Percentiles rank a stretch among this genome's conserved stretches.
Conservation (phyloP, 64 coral and sea anemone genomes). For the Montipora cactus region DNA sequence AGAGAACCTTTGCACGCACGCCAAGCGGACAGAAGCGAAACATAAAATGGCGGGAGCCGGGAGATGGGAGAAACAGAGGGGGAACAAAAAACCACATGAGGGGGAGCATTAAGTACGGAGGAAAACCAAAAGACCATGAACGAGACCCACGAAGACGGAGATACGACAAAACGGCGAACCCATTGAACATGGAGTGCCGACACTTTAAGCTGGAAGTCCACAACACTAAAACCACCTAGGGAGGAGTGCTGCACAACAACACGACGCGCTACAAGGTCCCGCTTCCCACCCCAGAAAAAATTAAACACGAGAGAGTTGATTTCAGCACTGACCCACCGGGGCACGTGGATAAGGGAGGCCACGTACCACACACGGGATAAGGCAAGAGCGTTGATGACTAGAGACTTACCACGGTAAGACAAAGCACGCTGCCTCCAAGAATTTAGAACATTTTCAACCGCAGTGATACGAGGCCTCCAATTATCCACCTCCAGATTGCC, state of each 20-base stretch:
- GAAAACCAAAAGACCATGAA: not conserved
- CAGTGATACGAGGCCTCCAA: slow-evolving; percentile 10
- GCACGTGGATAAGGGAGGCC: not conserved
- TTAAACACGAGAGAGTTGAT: not conserved
- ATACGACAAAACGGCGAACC: not conserved
- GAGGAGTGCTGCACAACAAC: not conserved
- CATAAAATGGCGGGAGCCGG: too few species aligned
- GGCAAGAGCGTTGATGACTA: slow-evolving; percentile 52
- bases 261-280: not conserved
- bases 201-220: not conserved
- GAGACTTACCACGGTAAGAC: slow-evolving; percentile 21
- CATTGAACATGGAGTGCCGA: not conserved
- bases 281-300: slow-evolving; percentile 12
- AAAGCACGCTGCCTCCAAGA: slow-evolving; percentile 22
- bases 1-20: too few species aligned
- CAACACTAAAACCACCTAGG: not conserved
- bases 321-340: not conserved
- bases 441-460: not conserved
- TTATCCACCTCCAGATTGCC: not conserved
- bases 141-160: not conserved
- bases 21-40: too few species aligned
- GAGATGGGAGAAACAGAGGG: not conserved
- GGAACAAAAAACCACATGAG: not conserved
- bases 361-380: slow-evolving; percentile 24
- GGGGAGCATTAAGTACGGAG: not conserved